A percentile compares a stretch with the other conserved stretches of the same genome.
phyloP scores from a whole-genome alignment of 2,888 invertebrate species.

The Tenthredo mesomela region DNA sequence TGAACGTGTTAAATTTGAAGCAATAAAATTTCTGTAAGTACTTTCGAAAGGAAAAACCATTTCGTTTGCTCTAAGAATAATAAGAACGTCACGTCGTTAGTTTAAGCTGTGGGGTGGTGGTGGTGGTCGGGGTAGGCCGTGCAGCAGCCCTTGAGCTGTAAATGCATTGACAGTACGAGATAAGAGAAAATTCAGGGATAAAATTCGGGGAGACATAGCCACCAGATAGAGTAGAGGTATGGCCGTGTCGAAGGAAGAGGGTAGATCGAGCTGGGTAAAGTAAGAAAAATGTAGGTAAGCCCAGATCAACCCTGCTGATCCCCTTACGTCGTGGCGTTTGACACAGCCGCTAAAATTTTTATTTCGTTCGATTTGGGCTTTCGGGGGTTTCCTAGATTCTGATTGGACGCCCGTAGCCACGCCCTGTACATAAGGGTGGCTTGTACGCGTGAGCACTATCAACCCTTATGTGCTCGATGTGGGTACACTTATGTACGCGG shows the following conservation, averaged over 20 bases:
- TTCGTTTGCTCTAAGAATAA: conserved; percentile 42
- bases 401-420: conserved; percentile 75
- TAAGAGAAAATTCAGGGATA: conserved; percentile 34
- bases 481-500: conserved; percentile 66
- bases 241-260: conserved; percentile 46
- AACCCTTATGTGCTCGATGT: conserved; percentile 71
- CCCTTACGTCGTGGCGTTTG: conserved; percentile 71
- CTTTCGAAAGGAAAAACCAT: not conserved
- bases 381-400: conserved; percentile 67
- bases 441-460: conserved; percentile 70
- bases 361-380: conserved; percentile 73
- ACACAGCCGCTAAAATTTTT: conserved; percentile 75
- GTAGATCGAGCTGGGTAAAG: conserved; percentile 45
- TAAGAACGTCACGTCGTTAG: conserved; percentile 24
- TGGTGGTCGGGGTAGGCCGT: conserved; percentile 21
- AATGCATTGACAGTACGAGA: conserved; percentile 50
- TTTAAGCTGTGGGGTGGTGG: not conserved
- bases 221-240: conserved; percentile 45
- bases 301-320: conserved; percentile 71
- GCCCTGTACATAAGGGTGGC: conserved; percentile 74
- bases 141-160: conserved; percentile 19
- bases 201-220: conserved; percentile 34
- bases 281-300: conserved; percentile 72
- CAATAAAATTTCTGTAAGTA: conserved; percentile 9
- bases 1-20: conserved; percentile 1